Evolutionary conservation across 1,140 invertebrate genomes (phyloP).

Genomic region (Euwallacea fornicatus): DNA sequence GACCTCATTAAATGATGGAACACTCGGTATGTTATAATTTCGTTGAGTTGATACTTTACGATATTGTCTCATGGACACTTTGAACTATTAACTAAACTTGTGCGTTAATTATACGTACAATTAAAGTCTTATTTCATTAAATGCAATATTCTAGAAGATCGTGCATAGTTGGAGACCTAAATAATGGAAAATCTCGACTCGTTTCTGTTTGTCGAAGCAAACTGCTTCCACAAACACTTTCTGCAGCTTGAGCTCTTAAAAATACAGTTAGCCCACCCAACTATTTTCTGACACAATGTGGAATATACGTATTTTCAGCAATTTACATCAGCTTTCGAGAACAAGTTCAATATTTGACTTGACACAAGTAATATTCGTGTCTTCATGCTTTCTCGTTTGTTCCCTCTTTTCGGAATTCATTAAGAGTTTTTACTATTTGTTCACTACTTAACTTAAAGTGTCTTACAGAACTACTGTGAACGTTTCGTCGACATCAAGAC

Average conservation of each 20-base stretch:
- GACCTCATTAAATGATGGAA: no score
- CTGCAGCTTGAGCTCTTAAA: not conserved
- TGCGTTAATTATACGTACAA: no score
- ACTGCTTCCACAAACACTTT: conserved; percentile 11
- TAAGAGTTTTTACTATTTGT: conserved; percentile 8
- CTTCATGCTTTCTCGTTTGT: conserved; percentile 2
- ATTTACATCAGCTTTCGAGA: conserved; percentile 17
- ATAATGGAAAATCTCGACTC: no score
- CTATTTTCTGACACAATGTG: conserved; percentile 7
- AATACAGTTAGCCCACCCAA: conserved; percentile 12
- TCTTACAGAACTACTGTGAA: not conserved
- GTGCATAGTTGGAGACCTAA: no score
- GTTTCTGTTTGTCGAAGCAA: conserved; percentile 6
- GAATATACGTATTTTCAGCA: not conserved
- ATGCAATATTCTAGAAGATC: no score
- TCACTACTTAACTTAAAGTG: not conserved
- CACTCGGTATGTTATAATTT: no score
- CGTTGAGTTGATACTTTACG: no score
- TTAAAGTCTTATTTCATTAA: no score
- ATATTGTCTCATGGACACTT: no score
- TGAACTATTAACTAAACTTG: no score
- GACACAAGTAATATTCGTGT: conserved; percentile 17
- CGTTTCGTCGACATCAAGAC: no score
- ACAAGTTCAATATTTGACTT: conserved; percentile 21
- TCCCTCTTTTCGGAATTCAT: not conserved